A percentile compares a stretch with the other conserved stretches of the same genome.
phyloP scores from a whole-genome alignment of 2,113 vertebrate genomes.

The Grallaria varia region DNA sequence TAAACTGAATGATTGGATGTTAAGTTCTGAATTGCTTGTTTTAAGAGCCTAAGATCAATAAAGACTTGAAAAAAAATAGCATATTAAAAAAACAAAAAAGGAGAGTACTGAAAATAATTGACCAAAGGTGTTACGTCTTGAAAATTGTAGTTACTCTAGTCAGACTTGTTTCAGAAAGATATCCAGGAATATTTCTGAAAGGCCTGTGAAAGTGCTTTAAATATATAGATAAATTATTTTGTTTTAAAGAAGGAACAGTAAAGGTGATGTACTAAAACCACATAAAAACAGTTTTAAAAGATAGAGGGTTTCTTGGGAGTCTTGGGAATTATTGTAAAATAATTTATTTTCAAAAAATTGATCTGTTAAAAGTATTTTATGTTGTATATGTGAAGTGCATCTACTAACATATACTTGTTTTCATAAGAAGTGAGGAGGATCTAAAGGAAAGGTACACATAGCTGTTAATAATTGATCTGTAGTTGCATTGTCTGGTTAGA shows the following conservation, averaged over 20 bases:
- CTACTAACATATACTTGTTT: not conserved
- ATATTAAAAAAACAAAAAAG: not conserved
- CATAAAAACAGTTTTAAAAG: not conserved
- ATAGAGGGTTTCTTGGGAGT: not conserved
- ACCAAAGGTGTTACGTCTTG: not conserved
- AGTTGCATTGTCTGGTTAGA: not conserved
- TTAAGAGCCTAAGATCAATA: not conserved
- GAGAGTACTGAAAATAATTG: not conserved
- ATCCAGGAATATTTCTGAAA: not conserved
- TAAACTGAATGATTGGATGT: not conserved
- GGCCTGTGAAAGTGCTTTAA: not conserved
- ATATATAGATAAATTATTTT: not conserved
- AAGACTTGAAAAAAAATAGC: not conserved
- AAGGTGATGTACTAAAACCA: not conserved
- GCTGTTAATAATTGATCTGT: not conserved
- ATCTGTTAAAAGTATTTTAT: not conserved
- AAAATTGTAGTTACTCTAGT: not conserved
- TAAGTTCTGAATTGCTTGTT: not conserved
- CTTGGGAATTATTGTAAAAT: not conserved
- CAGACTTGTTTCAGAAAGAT: not conserved
- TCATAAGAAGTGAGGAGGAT: not conserved
- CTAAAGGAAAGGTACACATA: not conserved
- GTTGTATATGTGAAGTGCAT: not conserved
- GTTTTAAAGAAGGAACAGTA: not conserved
- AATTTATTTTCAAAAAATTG: not conserved